phyloP scores from a whole-genome alignment of 2,113 vertebrate species.

The Crotalus horridus region DNA sequence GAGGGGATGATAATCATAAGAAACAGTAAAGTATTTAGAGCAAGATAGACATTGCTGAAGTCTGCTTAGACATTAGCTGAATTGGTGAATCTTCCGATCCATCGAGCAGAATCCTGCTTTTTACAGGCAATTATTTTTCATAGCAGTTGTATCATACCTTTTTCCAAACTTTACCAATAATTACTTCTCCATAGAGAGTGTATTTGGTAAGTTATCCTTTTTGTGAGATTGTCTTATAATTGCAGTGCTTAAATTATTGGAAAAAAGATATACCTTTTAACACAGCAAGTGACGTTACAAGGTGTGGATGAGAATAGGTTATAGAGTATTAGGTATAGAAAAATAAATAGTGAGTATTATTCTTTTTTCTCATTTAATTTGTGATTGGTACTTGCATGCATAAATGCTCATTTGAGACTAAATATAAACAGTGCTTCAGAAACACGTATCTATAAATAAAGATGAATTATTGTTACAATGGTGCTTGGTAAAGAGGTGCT shows the following conservation, averaged over 20 bases:
- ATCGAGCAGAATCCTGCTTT: background rate
- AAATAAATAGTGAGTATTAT: background rate
- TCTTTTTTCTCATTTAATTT: background rate
- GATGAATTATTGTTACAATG: background rate
- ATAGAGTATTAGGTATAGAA: background rate
- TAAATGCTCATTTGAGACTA: background rate
- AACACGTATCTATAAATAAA: background rate
- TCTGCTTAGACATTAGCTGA: background rate
- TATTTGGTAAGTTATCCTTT: background rate
- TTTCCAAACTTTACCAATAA: background rate
- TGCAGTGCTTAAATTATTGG: background rate
- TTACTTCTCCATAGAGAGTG: background rate
- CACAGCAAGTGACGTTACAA: background rate
- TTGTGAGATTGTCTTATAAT: background rate
- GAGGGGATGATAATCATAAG: background rate
- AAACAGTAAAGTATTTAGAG: background rate
- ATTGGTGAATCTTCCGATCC: background rate
- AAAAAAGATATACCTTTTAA: background rate
- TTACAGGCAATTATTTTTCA: background rate
- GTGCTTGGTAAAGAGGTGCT: background rate
- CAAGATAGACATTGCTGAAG: background rate
- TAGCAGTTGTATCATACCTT: background rate
- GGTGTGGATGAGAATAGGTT: background rate
- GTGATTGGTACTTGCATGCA: background rate
- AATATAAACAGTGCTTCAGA: background rate